Base-by-base conservation (phyloP, 2,113 vertebrate genomes). In the Corythoichthys intestinalis region DNA sequence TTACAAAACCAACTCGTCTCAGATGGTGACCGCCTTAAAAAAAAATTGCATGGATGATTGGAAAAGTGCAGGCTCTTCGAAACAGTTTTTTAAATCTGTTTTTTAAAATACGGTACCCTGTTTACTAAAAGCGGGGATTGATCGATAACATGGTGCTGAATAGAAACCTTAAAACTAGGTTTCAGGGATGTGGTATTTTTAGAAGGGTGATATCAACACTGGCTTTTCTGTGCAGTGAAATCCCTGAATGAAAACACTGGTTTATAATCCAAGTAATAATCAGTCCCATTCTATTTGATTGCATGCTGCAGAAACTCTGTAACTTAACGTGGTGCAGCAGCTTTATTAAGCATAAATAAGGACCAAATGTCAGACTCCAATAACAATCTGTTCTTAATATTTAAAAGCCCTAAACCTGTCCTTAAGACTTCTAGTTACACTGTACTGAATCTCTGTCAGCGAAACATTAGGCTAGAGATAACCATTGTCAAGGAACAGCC, bases 261-360 rank as follows among this genome's bases (percentile, higher is more conserved):
- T 80, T 79, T 81, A 74, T 85, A 71, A 52, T 88, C 86, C 86
- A 87, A 89, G 80, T 82, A 84, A 81, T 89, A 90, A 89, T 90
- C 83, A 86, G 61, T 86, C 56, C 86, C 84, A 88, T 82, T 86
- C 80, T 52, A 4, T 72, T 82, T 66, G 76, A 78, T 83, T 74
- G 65, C 57, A 72, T 63, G 74, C 85, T 84, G 72, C 77, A 81
- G 83, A 86, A 88, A 81, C 75, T 66, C 60, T 2, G 76, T 72
- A 80, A 72, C 75, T 73, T 67, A 67, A 64, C 78, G 79, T 12
- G 68, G 78, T 72, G 72, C 75, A 67, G 75, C 63, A 72, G 71
- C 75, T 86, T 75, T 84, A 68, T 78, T 79, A 76, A 81, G 71
- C 77, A 67, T 71, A 73, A 17, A 71, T 68, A 53, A 83, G 75